Evolutionary conservation across 2,113 vertebrate genomes (phyloP).

Genomic region (Todiramphus saurophagus): DNA sequence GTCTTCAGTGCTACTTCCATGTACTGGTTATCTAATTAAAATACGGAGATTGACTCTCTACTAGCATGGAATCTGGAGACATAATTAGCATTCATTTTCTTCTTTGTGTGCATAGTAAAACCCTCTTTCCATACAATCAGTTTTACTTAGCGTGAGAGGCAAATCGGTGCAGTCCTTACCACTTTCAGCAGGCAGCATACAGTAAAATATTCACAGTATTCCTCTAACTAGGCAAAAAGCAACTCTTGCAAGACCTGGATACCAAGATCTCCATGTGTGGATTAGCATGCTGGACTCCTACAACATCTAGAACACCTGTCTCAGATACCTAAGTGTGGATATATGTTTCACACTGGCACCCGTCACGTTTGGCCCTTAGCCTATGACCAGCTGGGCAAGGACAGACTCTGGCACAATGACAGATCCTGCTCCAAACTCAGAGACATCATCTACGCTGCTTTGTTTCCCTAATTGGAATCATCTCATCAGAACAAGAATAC

Average conservation of each 20-base stretch:
- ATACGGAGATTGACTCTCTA: background rate
- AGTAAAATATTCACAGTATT: background rate
- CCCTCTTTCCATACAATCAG: background rate
- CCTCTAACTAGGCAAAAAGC: background rate
- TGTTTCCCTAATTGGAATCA: background rate
- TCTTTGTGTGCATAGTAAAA: background rate
- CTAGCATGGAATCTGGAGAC: background rate
- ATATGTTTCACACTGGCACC: background rate
- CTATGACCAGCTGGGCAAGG: background rate
- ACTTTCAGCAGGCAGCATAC: background rate
- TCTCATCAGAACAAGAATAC: background rate
- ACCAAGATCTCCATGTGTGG: background rate
- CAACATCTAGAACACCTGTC: background rate
- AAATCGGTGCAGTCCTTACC: background rate
- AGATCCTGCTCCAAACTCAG: background rate
- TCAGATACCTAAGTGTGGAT: background rate
- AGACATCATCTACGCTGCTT: background rate
- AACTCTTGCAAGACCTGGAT: background rate
- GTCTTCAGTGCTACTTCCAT: slow-evolving; percentile 56
- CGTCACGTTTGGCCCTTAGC: background rate
- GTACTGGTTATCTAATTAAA: slow-evolving; percentile 47
- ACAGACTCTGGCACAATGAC: background rate
- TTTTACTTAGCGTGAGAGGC: background rate
- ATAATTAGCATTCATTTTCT: slow-evolving; percentile 29
- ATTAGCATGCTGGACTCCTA: background rate